These are phyloP conservation scores for Himalopsyche anomala DNA, from an alignment of 2,888 invertebrate genomes.

Conservation along the genomic window DNA sequence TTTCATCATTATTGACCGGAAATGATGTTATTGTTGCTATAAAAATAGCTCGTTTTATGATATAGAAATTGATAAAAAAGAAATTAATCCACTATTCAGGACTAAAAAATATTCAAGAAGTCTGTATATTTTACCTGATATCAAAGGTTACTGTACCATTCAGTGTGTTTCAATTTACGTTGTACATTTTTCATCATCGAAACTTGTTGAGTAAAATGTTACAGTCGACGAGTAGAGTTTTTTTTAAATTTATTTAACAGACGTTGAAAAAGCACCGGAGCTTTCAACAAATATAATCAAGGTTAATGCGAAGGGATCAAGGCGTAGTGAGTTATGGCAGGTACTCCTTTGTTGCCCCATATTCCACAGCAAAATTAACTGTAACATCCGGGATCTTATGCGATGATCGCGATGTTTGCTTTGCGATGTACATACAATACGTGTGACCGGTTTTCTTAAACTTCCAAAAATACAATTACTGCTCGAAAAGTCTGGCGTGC, in stretches of 20 bases:
- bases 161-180: background rate
- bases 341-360: background rate
- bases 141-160: background rate
- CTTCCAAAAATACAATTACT: constrained; percentile 48
- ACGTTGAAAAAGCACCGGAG: constrained; percentile 7
- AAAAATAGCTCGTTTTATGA: no score
- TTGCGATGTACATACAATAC: constrained; percentile 4
- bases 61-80: no score
- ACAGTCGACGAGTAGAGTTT: background rate
- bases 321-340: background rate
- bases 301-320: constrained; percentile 30
- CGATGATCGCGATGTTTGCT: constrained; percentile 11
- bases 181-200: background rate
- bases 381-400: constrained; percentile 21
- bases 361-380: background rate
- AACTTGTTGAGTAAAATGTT: background rate
- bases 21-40: no score
- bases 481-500: constrained; percentile 39
- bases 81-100: no score
- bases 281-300: constrained; percentile 26
- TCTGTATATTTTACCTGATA: no score
- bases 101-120: no score
- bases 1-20: no score
- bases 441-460: constrained; percentile 37
- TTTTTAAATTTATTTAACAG: background rate